Percentiles rank a stretch among this genome's conserved stretches.
These are phyloP conservation scores for Steromphala cineraria DNA, from an alignment of 2,888 invertebrate species.

Conservation along the genomic window DNA sequence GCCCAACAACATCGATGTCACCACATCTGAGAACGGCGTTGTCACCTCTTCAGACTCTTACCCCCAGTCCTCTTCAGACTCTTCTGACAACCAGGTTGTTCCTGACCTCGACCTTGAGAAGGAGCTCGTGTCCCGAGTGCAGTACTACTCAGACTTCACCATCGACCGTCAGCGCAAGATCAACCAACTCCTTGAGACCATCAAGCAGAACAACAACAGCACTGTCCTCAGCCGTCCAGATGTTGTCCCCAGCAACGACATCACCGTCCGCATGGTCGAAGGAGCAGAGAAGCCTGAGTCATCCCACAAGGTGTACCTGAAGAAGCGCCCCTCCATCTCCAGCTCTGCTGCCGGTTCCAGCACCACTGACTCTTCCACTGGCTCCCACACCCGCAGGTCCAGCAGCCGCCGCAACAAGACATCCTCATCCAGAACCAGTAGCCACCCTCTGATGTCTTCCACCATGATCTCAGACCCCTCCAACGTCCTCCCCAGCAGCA, in stretches of 20 bases:
- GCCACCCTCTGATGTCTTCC: conserved; percentile 60
- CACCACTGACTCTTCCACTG: not conserved
- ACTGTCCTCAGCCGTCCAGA: conserved; percentile 13
- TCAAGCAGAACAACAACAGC: conserved; percentile 39
- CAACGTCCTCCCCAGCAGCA: conserved; percentile 49
- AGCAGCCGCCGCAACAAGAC: conserved; percentile 40
- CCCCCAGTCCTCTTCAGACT: conserved; percentile 49
- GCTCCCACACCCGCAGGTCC: conserved; percentile 8
- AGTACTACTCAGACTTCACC: conserved; percentile 67
- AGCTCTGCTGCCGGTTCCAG: conserved; percentile 36
- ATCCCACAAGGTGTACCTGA: not conserved
- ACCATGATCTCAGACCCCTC: conserved; percentile 58
- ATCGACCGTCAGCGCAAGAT: conserved; percentile 65
- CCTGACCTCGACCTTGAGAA: conserved; percentile 50
- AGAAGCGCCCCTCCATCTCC: conserved; percentile 28
- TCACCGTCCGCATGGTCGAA: conserved; percentile 29
- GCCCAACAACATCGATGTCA: conserved; percentile 21
- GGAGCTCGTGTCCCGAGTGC: conserved; percentile 60
- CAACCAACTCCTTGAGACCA: conserved; percentile 43
- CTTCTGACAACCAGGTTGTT: conserved; percentile 59
- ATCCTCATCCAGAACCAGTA: conserved; percentile 46
- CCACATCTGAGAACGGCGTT: conserved; percentile 29
- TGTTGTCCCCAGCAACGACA: conserved; percentile 38
- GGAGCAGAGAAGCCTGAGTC: conserved; percentile 11
- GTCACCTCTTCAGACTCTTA: conserved; percentile 47